These are phyloP conservation scores for Denticeps clupeoides DNA, from an alignment of 2,797 vertebrate genomes.

Conservation along the genomic window DNA sequence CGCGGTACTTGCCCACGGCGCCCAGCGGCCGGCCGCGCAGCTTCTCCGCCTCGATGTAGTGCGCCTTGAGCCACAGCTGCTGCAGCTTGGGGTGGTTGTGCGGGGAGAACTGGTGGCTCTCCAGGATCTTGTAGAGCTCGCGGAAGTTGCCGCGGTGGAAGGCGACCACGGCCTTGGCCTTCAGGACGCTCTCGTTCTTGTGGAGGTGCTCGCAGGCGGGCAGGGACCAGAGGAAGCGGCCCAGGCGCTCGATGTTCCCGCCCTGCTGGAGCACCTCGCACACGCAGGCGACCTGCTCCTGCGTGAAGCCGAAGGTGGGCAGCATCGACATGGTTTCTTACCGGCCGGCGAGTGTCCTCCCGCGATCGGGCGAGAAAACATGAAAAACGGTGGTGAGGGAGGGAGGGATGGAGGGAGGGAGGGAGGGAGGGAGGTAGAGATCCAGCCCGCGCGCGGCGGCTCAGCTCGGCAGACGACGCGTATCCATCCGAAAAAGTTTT, in stretches of 20 bases:
- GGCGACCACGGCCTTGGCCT: conserved; percentile 89
- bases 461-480: conserved; percentile 45
- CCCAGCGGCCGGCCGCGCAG: conserved; percentile 82
- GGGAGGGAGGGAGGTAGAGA: too few relatives aligned
- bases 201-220: conserved; percentile 94
- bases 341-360: conserved; percentile 37
- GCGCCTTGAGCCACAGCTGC: conserved; percentile 90
- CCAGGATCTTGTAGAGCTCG: conserved; percentile 88
- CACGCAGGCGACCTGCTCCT: conserved; percentile 95
- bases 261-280: conserved; percentile 94
- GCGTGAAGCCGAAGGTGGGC: conserved; percentile 94
- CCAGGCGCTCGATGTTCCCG: conserved; percentile 89
- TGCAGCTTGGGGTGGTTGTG: conserved; percentile 90
- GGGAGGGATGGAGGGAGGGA: too few relatives aligned
- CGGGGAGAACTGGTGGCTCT: conserved; percentile 87
- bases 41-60: conserved; percentile 90
- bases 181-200: conserved; percentile 93
- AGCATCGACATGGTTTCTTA: conserved; percentile 89
- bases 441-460: conserved; percentile 45
- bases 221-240: conserved; percentile 93
- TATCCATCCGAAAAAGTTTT: conserved; percentile 51
- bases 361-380: too few relatives aligned
- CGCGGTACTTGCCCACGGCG: conserved; percentile 87
- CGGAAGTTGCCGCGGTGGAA: conserved; percentile 89
- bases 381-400: too few relatives aligned